Base-by-base conservation (phyloP, 2,888 invertebrate species). In the Calliopum simillimum region DNA sequence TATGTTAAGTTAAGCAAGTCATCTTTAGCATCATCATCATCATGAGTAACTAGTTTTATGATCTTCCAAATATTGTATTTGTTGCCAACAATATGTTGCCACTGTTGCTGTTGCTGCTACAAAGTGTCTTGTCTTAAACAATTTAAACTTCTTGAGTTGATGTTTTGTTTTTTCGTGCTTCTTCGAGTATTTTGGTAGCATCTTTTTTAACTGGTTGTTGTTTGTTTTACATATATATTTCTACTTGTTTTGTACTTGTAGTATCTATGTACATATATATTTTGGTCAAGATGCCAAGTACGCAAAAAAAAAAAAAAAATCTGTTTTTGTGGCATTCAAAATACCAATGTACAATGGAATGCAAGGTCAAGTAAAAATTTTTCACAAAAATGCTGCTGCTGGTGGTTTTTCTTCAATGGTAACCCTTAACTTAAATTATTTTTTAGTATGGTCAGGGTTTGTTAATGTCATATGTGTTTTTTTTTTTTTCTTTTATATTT, bases 371-470 rank as follows among this genome's bases (percentile, higher is more conserved):
- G 46, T 46, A 59, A 59, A 59, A 33, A n/a, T n/a, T 67, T 59
- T 67, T 67, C 55, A 47, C 41, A 23, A 79, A 53, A 79, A 78
- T 79, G 79, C 79, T 78, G 76, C 23, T 71, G 74, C 51, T 67
- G 72, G 14, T 71, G 67, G 66, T 47, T 65, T 43, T 44, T 67
- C 47, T 12, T n/a, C 43, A 61, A 19, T 65, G 21, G 19, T 3
- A 55, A 55, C 6, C 51, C 6, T 8, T n/a, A 6, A 58, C 25
- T 11, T 23, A 14, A 8, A 16, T 41, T n/a, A 16, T 62, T 43
- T 43, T 62, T 62, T 6, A n/a, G 62, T 44, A 23, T 62, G 12
- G 43, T 62, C 62, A 46, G 19, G 44, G 62, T 62, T 62, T 62
- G 12, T 19, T 46, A 25, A 13, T 12, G 23, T 23, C 14, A n/a